phyloP scores from a whole-genome alignment of 2,113 vertebrate genomes.

The Takifugu flavidus region DNA sequence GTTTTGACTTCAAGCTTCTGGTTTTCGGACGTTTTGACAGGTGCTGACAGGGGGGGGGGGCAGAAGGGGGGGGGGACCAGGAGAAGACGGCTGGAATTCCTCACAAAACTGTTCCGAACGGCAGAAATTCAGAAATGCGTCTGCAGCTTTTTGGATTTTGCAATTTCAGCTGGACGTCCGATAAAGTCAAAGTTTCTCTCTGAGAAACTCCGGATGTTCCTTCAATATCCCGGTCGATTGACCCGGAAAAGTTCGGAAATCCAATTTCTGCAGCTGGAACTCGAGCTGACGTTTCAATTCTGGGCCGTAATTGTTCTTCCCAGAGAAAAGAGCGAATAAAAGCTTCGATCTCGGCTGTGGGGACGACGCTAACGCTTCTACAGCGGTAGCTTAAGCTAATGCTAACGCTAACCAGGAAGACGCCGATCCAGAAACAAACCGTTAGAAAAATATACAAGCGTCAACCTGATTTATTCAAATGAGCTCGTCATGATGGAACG shows the following conservation, averaged over 20 bases:
- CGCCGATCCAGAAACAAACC: neutral
- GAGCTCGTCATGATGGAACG: neutral
- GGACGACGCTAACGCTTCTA: no score
- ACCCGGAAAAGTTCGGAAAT: conserved; percentile 12
- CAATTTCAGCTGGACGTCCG: no score
- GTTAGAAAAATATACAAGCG: neutral
- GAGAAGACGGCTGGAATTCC: no score
- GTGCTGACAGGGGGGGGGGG: conserved; percentile 65
- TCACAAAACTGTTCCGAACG: no score
- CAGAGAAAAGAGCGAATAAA: conserved; percentile 16
- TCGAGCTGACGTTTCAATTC: conserved; percentile 63
- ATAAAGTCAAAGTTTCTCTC: no score
- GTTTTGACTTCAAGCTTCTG: conserved; percentile 68
- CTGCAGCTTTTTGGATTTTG: no score
- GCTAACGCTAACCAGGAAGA: neutral
- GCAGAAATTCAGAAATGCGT: no score
- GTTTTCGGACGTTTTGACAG: conserved; percentile 51
- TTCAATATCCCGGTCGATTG: no score
- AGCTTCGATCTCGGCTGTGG: no score
- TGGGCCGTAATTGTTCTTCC: conserved; percentile 48
- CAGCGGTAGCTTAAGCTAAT: no score
- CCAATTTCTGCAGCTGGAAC: conserved; percentile 46
- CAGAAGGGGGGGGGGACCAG: no score
- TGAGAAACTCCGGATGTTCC: no score
- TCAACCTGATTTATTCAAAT: neutral